Evolutionary conservation across 1,140 invertebrate species (phyloP).

Genomic region (Platyscapa corneri): DNA sequence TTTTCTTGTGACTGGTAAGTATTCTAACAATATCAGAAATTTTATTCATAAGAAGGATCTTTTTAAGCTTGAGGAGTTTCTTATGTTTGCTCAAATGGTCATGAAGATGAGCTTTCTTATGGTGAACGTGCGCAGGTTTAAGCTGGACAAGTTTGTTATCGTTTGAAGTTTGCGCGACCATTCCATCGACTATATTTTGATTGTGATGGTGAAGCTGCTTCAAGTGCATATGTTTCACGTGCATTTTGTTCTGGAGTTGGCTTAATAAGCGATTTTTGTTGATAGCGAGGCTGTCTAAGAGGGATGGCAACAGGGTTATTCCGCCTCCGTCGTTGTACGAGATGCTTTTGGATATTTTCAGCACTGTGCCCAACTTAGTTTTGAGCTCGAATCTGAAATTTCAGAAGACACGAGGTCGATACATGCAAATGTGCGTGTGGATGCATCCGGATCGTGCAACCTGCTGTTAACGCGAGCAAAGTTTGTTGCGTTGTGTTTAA

Average conservation of each 20-base stretch:
- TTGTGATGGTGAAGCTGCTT: too few relatives aligned
- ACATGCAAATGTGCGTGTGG: too few relatives aligned
- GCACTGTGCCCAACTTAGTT: background rate
- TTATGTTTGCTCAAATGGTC: background rate
- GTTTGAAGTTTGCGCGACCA: background rate
- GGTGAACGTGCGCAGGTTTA: background rate
- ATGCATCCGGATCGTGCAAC: too few relatives aligned
- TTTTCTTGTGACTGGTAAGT: background rate
- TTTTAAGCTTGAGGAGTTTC: slow-evolving; percentile 3
- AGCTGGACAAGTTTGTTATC: background rate
- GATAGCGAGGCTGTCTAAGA: background rate
- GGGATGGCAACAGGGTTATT: background rate
- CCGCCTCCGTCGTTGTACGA: slow-evolving; percentile 37
- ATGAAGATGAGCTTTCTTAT: background rate
- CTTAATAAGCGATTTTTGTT: background rate
- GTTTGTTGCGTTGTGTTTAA: too few relatives aligned
- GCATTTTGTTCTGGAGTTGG: background rate
- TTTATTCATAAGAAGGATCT: background rate
- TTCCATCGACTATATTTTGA: background rate
- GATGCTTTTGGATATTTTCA: slow-evolving; percentile 23
- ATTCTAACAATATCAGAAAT: background rate
- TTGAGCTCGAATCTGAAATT: slow-evolving; percentile 31
- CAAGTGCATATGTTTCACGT: too few relatives aligned
- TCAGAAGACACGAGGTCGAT: background rate
- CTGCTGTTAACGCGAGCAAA: too few relatives aligned